Evolutionary conservation across 1,140 invertebrate species (phyloP).

Genomic region (Cyclina sinensis): DNA sequence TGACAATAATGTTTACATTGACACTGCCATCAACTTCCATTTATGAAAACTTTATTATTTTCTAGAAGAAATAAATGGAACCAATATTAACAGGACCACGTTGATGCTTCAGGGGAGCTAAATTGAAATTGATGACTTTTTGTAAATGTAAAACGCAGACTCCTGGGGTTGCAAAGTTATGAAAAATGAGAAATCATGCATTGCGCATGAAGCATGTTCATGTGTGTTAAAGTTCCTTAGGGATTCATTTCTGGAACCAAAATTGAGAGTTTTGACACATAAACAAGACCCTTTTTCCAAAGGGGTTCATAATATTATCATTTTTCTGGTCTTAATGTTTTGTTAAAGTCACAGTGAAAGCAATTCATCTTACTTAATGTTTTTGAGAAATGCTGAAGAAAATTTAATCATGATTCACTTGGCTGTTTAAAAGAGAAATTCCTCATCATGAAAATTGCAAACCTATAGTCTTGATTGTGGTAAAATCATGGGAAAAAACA

Average conservation of each 20-base stretch:
- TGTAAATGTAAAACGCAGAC: slow-evolving; percentile 55
- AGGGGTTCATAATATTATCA: slow-evolving; percentile 9
- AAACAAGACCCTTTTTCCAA: slow-evolving; percentile 2
- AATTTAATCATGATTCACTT: slow-evolving; percentile 27
- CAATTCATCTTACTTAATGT: slow-evolving; percentile 47
- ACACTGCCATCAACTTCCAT: slow-evolving; percentile 55
- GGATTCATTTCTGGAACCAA: slow-evolving; percentile 11
- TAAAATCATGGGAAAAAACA: neutral
- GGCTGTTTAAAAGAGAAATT: neutral
- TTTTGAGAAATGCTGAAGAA: slow-evolving; percentile 34
- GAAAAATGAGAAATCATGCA: slow-evolving; percentile 57
- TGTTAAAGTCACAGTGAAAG: slow-evolving; percentile 6
- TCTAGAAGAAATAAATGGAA: slow-evolving; percentile 64
- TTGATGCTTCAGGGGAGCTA: slow-evolving; percentile 22
- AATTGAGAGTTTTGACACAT: slow-evolving; percentile 43
- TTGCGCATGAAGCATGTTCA: slow-evolving; percentile 41
- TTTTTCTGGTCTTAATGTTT: slow-evolving; percentile 31
- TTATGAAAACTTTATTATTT: slow-evolving; percentile 68
- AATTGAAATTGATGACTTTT: slow-evolving; percentile 68
- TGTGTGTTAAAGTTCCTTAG: slow-evolving; percentile 33
- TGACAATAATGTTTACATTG: slow-evolving; percentile 68
- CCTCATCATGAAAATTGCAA: slow-evolving; percentile 12
- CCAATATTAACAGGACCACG: slow-evolving; percentile 55
- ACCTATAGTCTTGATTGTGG: neutral
- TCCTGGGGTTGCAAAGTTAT: slow-evolving; percentile 37